These are phyloP conservation scores for Neodiprion lecontei DNA, from an alignment of 1,140 invertebrate genomes.

Conservation along the genomic window DNA sequence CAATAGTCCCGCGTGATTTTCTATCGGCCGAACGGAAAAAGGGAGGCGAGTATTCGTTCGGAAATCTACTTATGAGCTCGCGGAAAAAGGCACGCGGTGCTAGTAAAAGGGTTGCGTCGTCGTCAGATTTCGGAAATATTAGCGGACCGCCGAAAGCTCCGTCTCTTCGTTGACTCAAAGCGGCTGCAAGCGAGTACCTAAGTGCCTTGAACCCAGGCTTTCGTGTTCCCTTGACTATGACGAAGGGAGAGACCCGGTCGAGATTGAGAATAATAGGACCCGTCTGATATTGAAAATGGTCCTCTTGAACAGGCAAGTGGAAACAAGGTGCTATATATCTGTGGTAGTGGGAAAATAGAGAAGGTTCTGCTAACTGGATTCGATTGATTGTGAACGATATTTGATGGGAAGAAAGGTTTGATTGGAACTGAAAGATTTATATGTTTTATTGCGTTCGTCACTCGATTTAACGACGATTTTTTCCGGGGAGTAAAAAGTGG, in stretches of 20 bases:
- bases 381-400: neutral
- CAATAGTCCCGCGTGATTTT: no score
- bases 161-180: neutral
- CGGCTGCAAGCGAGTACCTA: constrained; percentile 24
- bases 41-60: no score
- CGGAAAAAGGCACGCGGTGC: neutral
- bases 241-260: neutral
- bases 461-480: no score
- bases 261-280: constrained; percentile 12
- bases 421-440: no score
- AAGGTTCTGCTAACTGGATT: neutral
- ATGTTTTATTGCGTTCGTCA: no score
- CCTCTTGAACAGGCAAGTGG: neutral
- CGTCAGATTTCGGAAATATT: constrained; percentile 5
- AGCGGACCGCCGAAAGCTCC: neutral
- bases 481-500: no score
- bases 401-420: neutral
- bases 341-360: neutral
- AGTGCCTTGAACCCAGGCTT: neutral
- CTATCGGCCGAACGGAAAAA: no score
- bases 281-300: constrained; percentile 27
- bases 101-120: neutral
- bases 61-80: no score
- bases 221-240: neutral
- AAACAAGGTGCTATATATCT: no score